Evolutionary conservation across 2,888 invertebrate genomes (phyloP), one percentile per base, ranked within the genome.

Genomic region (Celastrina argiolus): DNA sequence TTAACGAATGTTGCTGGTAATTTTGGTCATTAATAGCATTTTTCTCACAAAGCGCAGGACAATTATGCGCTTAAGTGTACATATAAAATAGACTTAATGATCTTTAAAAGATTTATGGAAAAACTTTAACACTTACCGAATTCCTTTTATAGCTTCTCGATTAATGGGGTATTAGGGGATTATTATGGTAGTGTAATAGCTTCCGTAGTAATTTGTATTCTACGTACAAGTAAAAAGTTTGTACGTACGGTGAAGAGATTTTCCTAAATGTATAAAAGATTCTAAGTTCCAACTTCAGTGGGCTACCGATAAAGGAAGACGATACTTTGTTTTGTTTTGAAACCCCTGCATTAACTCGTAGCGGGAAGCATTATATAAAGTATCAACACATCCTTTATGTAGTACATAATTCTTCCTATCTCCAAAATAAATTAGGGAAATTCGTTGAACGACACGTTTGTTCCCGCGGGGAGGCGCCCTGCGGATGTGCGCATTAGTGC

Each of bases 401-500:
- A 65, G 70, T 70, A 66, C 72, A 71, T 71, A 72, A 61, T 69
- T 69, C 61, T 69, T 68, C 66, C 67, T 67, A 70, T 70, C 70
- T 72, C 73, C 73, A 69, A 68, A 74, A 74, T 74, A 70, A 74
- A 75, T 76, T 73, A 75, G 71, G 72, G 72, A 74, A 75, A 75
- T 76, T 71, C 70, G 64, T 71, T 68, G 68, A 64, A 66, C 68
- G 69, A 66, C 67, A 67, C 67, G 67, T 72, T 69, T 66, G 69
- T 68, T 69, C 67, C 69, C 68, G 68, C 66, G 71, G 61, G 64
- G 66, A 64, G 56, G 69, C 71, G 70, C 73, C 76, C 74, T 75
- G 75, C 79, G 81, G 81, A 81, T 82, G 81, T 78, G 74, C 75
- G 76, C 74, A 77, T 80, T 79, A 78, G 75, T 71, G 75, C 75